phyloP scores from a whole-genome alignment of 2,113 vertebrate species.

The Hypocryptadius cinnamomeus region DNA sequence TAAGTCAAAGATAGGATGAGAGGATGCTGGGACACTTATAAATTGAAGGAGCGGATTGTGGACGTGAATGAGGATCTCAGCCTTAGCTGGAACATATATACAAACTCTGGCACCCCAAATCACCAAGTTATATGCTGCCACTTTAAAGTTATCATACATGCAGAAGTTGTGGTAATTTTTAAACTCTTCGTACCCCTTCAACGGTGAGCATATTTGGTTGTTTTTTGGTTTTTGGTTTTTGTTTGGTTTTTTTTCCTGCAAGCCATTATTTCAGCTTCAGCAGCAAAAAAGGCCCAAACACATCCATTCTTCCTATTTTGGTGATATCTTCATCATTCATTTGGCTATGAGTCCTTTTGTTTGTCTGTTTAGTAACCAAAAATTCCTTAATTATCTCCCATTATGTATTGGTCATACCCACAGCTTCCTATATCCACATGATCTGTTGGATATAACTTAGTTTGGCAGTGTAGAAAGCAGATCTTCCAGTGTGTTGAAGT shows the following conservation, averaged over 20 bases:
- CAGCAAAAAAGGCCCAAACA: background rate
- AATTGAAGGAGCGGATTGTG: background rate
- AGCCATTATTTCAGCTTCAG: background rate
- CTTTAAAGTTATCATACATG: background rate
- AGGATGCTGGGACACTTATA: background rate
- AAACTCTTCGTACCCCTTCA: background rate
- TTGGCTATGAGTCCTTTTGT: background rate
- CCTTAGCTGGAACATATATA: background rate
- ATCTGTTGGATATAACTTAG: background rate
- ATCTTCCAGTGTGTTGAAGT: background rate
- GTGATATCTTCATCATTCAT: background rate
- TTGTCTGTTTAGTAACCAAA: background rate
- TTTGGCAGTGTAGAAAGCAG: background rate
- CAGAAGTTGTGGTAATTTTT: background rate
- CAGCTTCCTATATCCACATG: background rate
- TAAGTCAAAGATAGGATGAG: background rate
- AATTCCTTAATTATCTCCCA: background rate
- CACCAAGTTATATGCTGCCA: background rate
- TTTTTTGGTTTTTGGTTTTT: no score
- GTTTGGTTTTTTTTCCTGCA: background rate
- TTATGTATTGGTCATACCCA: background rate
- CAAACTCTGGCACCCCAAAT: background rate
- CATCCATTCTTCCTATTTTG: background rate
- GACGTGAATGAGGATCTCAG: background rate
- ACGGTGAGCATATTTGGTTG: fast-evolving